Evolutionary conservation across 2,797 vertebrate genomes (phyloP).

Genomic region (Phataginus tetradactyla): DNA sequence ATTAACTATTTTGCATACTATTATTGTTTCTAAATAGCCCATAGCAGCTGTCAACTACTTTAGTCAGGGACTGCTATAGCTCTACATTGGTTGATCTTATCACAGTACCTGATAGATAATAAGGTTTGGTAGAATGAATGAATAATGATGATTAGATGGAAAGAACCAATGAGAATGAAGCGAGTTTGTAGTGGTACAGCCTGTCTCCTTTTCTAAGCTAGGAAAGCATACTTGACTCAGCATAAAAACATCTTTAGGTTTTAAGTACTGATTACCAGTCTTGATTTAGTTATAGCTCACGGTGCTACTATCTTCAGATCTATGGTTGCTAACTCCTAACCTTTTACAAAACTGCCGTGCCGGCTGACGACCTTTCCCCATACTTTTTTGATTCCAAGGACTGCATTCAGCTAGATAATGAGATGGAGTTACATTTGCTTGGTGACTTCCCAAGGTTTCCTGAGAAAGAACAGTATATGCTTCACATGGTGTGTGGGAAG

Average conservation of each 20-base stretch:
- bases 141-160: neutral
- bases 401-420: neutral
- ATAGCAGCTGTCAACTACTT: neutral
- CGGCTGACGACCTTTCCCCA: neutral
- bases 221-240: neutral
- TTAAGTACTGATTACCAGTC: neutral
- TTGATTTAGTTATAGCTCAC: neutral
- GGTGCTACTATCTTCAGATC: neutral
- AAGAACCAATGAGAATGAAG: neutral
- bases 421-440: neutral
- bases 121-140: neutral
- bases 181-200: fast-evolving
- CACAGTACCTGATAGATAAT: neutral
- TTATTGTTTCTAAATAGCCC: neutral
- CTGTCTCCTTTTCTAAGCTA: neutral
- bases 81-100: no score
- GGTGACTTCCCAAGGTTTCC: neutral
- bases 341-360: neutral
- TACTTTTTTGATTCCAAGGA: neutral
- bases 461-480: neutral
- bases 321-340: neutral
- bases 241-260: neutral
- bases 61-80: neutral
- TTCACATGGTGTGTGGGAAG: neutral
- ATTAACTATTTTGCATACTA: neutral